phyloP scores from a whole-genome alignment of 2,797 vertebrate species.

The Malacoctenus gilli region DNA sequence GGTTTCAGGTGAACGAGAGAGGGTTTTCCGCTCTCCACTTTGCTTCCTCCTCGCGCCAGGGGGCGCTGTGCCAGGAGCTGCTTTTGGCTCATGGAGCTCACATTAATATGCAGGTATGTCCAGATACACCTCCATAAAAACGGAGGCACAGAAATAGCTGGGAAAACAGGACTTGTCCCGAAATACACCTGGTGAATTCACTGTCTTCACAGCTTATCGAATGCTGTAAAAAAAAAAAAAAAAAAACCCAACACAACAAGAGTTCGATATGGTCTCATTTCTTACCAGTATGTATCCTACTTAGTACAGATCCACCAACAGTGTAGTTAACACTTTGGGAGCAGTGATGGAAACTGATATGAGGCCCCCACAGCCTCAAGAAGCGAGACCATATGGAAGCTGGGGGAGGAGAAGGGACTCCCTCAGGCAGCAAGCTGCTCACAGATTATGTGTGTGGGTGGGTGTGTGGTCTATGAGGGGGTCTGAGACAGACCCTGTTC shows the following conservation, averaged over 20 bases:
- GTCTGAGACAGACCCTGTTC: slow-evolving; percentile 20
- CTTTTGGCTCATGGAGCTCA: slow-evolving; percentile 91
- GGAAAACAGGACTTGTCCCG: not conserved
- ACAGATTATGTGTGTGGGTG: slow-evolving; percentile 43
- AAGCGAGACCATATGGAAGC: slow-evolving; percentile 67
- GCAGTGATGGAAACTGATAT: slow-evolving; percentile 64
- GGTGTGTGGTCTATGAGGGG: slow-evolving; percentile 13
- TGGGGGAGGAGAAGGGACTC: slow-evolving; percentile 34
- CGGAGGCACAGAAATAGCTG: not conserved
- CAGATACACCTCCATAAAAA: slow-evolving; percentile 1
- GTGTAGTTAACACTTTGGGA: slow-evolving; percentile 51
- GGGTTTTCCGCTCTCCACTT: slow-evolving; percentile 96
- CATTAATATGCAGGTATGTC: slow-evolving; percentile 88
- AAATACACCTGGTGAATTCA: not conserved
- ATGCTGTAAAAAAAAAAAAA: not conserved
- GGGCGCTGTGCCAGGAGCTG: slow-evolving; percentile 94
- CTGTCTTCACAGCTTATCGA: not conserved
- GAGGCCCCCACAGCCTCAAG: slow-evolving; percentile 53
- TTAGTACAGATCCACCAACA: slow-evolving; percentile 1
- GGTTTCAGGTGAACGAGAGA: slow-evolving; percentile 86
- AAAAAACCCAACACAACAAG: not conserved
- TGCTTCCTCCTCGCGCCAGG: slow-evolving; percentile 93
- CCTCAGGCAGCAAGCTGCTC: slow-evolving; percentile 71
- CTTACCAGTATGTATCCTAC: not conserved
- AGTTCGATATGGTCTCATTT: slow-evolving; percentile 1